A percentile compares a stretch with the other conserved stretches of the same genome.
Conservation (phyloP, 2,113 vertebrate species). For the Triplophysa tibetana region DNA sequence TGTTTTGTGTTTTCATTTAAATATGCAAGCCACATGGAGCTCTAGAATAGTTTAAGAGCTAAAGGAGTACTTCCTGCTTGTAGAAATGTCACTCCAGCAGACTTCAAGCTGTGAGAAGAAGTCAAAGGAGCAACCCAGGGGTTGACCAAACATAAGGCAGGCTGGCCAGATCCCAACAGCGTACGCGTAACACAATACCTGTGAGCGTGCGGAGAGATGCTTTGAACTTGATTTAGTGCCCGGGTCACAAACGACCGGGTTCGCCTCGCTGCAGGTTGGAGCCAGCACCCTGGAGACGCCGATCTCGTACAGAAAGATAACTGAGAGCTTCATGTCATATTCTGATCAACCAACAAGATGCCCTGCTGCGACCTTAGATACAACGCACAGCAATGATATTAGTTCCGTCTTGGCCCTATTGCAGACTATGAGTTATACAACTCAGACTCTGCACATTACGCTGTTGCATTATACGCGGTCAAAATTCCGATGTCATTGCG, state of each 20-base stretch:
- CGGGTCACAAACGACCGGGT: constrained; percentile 76
- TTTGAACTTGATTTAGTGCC: constrained; percentile 91
- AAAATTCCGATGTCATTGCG: background rate
- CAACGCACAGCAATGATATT: constrained; percentile 27
- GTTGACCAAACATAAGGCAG: constrained; percentile 70
- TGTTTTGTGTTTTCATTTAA: background rate
- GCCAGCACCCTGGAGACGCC: constrained; percentile 69
- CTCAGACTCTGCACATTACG: background rate
- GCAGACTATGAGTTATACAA: background rate
- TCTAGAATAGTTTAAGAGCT: background rate
- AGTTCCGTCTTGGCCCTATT: constrained; percentile 16
- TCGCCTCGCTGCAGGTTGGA: constrained; percentile 72
- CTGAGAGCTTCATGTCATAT: constrained; percentile 59
- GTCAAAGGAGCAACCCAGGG: constrained; percentile 69
- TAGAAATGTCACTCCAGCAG: constrained; percentile 42
- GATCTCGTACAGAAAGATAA: constrained; percentile 70
- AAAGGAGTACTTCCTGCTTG: constrained; percentile 32
- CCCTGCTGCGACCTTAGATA: constrained; percentile 41
- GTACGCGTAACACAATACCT: constrained; percentile 80
- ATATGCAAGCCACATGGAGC: background rate
- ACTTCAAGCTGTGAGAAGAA: constrained; percentile 54
- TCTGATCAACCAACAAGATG: constrained; percentile 41
- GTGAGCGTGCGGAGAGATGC: constrained; percentile 76
- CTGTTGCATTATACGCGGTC: background rate
- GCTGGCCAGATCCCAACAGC: constrained; percentile 76